Base-by-base conservation (phyloP, 2,113 vertebrate genomes). In the Gasterosteus nipponicus region DNA sequence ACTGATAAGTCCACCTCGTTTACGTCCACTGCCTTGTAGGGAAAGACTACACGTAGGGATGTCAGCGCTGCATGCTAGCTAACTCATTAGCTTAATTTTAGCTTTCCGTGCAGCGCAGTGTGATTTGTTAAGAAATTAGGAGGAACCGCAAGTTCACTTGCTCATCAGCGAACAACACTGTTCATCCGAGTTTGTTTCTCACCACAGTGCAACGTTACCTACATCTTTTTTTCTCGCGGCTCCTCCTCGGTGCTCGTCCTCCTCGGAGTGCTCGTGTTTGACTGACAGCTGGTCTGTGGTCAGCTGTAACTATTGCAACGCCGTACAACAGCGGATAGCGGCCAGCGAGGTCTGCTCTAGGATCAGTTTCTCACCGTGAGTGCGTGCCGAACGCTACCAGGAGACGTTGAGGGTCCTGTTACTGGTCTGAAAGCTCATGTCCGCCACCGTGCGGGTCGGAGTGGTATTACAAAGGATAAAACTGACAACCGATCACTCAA, bases 161-260 rank as follows among this genome's bases (percentile, higher is more conserved):
- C 22, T 33, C 0, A 65, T 8, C 56, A 7, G 3, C 22, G 1
- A 65, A 10, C 7, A 46, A 3, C 65, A 39, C 0, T 1, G 1
- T 2, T 16, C 15, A 35, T 18, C 38, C 0, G 38, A 3, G 42
- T 22, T 29, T 2, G 15, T n/a, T 78, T 62, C 46, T 64, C 46
- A 12, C 19, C 31, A 26, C 51, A 29, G 19, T 42, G 5, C 19
- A 68, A 38, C 38, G 51, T 69, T 85, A 89, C 89, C 78, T 87
- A 91, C 89, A 91, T 91, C 7, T 69, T 84, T 33, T 33, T 58
- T 39, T 71, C 4, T 69, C 49, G 58, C 54, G 10, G 73, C n/a
- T 66, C 9, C 47, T 0, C 42, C 42, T 62, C 38, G 64, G 42
- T 19, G n/a, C 16, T 58, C 7, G 10, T 67, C 61, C 46, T 70